These are phyloP conservation scores for Collichthys lucidus DNA, from an alignment of 2,113 vertebrate species.

Conservation along the genomic window DNA sequence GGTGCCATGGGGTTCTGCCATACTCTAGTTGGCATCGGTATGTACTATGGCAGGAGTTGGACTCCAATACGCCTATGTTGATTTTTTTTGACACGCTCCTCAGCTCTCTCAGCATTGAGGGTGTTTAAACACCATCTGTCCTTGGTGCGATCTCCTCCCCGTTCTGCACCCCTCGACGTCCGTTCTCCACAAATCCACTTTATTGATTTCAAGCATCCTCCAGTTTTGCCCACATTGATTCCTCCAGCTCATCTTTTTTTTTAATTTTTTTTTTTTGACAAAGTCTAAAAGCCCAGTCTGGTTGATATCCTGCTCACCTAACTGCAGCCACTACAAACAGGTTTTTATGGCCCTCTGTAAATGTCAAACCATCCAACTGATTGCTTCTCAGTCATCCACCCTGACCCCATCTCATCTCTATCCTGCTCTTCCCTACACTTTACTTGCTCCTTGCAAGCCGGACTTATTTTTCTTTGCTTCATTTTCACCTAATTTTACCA, in stretches of 20 bases:
- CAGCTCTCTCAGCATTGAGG: slow-evolving; percentile 54
- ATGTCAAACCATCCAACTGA: slow-evolving; percentile 48
- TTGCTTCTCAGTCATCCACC: slow-evolving; percentile 33
- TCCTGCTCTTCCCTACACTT: not conserved
- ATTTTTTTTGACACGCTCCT: slow-evolving; percentile 48
- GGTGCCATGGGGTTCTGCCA: slow-evolving; percentile 46
- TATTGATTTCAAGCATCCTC: slow-evolving; percentile 56
- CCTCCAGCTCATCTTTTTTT: slow-evolving; percentile 20
- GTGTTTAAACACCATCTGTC: slow-evolving; percentile 70
- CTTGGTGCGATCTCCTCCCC: slow-evolving; percentile 29
- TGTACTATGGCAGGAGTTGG: slow-evolving; percentile 49
- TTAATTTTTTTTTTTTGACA: not conserved
- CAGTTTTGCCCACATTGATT: slow-evolving; percentile 10
- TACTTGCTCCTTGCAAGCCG: not conserved
- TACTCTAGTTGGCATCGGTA: slow-evolving; percentile 56
- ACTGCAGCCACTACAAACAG: slow-evolving; percentile 17
- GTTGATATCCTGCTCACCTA: slow-evolving; percentile 37
- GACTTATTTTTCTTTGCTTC: not conserved
- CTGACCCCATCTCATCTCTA: not conserved
- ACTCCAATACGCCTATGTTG: slow-evolving; percentile 45
- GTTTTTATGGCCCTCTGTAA: slow-evolving; percentile 11
- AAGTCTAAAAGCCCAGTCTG: not conserved
- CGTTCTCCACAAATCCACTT: slow-evolving; percentile 55
- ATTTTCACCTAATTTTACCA: not conserved
- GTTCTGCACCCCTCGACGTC: slow-evolving; percentile 1